Base-by-base conservation (phyloP, 2,113 vertebrate species). In the Menura novaehollandiae region DNA sequence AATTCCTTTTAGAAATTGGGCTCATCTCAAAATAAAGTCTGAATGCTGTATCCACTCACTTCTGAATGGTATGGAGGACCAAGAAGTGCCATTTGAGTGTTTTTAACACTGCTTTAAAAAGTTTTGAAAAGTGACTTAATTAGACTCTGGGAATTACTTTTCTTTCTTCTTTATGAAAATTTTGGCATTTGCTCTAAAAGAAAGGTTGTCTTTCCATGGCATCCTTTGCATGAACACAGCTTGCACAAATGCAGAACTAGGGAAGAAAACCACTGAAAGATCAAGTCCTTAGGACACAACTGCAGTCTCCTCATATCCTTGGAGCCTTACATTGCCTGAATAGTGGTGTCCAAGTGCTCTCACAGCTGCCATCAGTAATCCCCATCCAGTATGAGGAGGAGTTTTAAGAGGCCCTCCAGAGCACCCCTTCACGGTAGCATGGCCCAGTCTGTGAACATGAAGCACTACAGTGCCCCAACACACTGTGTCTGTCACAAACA, bases 351-450 rank as follows among this genome's bases (percentile, higher is more conserved):
- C 41, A 20, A 14, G 49, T 6, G 7, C 19, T 46, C 39, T 37
- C 81, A 11, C 23, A 19, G 33, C 33, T 62, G 33, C 64, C 75
- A 30, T 4, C 26, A 68, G 64, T 15, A n/a, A 52, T 27, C 27
- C n/a, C 32, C 23, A 13, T 15, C 43, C 37, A 49, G 63, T 27
- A 4, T 0, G 11, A 47, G 18, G 4, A 30, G 2, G 37, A 35
- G 46, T 5, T 27, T 39, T 11, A 35, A 44, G 24, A 52, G 44
- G 44, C 23, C 6, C 26, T 26, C 30, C 13, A n/a, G 55, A 53
- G 52, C 27, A 10, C 0, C 9, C 10, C n/a, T 28, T 47, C 37
- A 14, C 35, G 12, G 55, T 1, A 1, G 26, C 49, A 28, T 0
- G 6, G 56, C n/a, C 37, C 22, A 16, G 5, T 13, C 51, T 1